Conservation (phyloP, 2,888 invertebrate genomes). For the Aleiodes testaceus region DNA sequence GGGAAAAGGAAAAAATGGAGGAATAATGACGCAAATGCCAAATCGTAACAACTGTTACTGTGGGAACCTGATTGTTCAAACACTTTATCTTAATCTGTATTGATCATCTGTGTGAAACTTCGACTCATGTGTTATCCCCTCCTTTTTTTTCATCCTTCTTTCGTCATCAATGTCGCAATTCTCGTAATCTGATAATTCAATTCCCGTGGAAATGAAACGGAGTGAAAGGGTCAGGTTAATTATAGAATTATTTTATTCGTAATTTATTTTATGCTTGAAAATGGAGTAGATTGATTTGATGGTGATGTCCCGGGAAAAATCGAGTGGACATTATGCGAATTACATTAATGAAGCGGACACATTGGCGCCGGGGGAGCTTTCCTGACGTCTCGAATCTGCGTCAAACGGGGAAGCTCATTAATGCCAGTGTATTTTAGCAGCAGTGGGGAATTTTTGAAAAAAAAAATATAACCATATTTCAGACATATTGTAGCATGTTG, state of each 20-base stretch:
- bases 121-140: not conserved
- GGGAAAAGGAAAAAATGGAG: not conserved
- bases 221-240: too few relatives aligned
- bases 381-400: slow-evolving; percentile 3
- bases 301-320: not conserved
- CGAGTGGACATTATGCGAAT: slow-evolving; percentile 45
- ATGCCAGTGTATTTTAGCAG: slow-evolving; percentile 11
- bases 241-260: too few relatives aligned
- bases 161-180: not conserved
- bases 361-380: slow-evolving; percentile 46
- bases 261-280: too few relatives aligned
- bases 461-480: too few relatives aligned
- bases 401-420: not conserved
- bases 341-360: slow-evolving; percentile 51
- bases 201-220: too few relatives aligned
- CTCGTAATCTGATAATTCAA: too few relatives aligned
- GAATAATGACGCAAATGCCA: not conserved
- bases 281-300: too few relatives aligned
- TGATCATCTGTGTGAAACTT: not conserved
- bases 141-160: not conserved
- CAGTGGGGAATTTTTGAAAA: too few relatives aligned
- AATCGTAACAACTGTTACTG: not conserved
- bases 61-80: not conserved
- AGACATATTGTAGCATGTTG: too few relatives aligned
- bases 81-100: slow-evolving; percentile 2